Percentiles rank a stretch among this genome's conserved stretches.
phyloP scores from a whole-genome alignment of 2,113 vertebrate genomes.

The Tachuris rubrigastra region DNA sequence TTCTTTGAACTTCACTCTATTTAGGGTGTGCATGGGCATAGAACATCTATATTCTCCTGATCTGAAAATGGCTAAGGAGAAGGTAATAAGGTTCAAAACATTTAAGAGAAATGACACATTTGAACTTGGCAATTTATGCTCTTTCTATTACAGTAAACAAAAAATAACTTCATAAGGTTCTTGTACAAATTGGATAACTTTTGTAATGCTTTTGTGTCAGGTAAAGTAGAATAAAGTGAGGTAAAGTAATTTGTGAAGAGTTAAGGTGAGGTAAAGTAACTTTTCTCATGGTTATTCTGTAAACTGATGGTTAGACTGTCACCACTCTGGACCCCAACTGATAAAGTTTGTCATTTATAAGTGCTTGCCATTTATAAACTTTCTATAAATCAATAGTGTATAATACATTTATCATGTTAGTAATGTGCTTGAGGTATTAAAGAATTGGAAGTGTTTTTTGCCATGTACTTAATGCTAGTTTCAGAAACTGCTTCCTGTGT shows the following conservation, averaged over 20 bases:
- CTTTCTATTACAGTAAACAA: not conserved
- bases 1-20: not conserved
- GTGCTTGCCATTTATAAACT: not conserved
- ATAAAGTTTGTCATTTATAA: not conserved
- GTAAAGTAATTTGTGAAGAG: not conserved
- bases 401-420: not conserved
- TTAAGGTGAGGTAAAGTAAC: not conserved
- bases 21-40: rapidly evolving
- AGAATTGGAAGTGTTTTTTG: not conserved
- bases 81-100: not conserved
- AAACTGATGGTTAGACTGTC: not conserved
- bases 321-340: not conserved
- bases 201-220: not conserved
- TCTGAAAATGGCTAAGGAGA: not conserved
- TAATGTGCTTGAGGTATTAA: not conserved
- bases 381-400: not conserved
- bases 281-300: not conserved
- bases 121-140: not conserved
- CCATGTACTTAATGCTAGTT: not conserved
- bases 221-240: not conserved
- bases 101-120: not conserved
- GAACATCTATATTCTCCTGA: not conserved
- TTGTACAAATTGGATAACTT: not conserved
- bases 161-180: not conserved
- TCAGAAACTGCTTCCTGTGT: not conserved